Evolutionary conservation across 2,113 vertebrate genomes (phyloP).

Genomic region (Phrynocephalus versicolor): DNA sequence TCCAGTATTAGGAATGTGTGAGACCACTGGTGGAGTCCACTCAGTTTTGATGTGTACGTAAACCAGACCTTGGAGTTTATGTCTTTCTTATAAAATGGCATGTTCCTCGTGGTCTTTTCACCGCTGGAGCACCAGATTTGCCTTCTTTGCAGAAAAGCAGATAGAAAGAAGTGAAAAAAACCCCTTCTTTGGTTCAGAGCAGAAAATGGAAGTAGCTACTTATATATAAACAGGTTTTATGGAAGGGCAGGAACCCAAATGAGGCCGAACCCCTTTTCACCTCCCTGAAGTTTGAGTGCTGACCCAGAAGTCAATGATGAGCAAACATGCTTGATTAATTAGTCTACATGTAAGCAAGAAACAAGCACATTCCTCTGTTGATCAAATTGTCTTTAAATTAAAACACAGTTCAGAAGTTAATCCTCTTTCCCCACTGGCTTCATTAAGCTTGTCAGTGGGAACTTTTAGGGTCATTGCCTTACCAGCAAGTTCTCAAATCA

Average conservation of each 20-base stretch:
- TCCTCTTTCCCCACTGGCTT: not conserved
- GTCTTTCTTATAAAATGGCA: not conserved
- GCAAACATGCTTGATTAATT: not conserved
- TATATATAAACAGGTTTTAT: not conserved
- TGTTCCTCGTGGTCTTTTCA: no score
- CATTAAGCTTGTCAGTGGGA: not conserved
- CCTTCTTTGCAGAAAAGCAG: no score
- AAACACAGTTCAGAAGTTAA: not conserved
- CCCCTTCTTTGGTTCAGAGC: not conserved
- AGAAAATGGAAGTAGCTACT: no score
- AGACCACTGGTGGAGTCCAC: not conserved
- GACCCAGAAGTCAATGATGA: not conserved
- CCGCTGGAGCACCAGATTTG: no score
- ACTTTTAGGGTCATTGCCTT: not conserved
- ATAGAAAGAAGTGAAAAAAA: no score
- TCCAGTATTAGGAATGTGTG: not conserved
- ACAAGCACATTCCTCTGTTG: not conserved
- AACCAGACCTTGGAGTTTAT: not conserved
- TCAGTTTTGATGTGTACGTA: not conserved
- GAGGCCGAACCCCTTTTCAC: not conserved
- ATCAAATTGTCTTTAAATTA: not conserved
- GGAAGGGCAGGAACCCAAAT: not conserved
- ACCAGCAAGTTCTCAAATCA: not conserved
- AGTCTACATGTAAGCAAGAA: not conserved
- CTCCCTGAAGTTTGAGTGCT: not conserved